phyloP scores from a whole-genome alignment of 2,113 vertebrate species.

The Cryptomyrus ogoouensis region DNA sequence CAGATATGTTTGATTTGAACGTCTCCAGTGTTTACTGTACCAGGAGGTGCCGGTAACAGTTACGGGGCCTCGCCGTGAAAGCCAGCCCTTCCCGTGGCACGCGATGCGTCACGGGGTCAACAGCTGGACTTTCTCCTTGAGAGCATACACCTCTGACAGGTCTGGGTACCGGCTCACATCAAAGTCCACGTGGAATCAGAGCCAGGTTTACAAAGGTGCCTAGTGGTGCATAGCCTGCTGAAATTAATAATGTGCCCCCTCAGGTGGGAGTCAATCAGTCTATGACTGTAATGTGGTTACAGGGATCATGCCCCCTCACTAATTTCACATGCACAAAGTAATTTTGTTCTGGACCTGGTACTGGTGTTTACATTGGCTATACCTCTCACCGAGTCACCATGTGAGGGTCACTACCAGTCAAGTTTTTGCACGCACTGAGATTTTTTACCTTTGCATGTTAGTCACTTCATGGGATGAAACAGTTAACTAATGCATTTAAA shows the following conservation, averaged over 20 bases:
- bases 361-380: background rate
- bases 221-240: background rate
- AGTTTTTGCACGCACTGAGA: too few relatives aligned
- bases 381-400: background rate
- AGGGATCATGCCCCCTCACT: background rate
- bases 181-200: background rate
- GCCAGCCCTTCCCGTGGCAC: background rate
- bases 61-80: background rate
- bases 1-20: background rate
- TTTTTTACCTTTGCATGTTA: too few relatives aligned
- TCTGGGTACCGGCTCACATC: background rate
- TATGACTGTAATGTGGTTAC: background rate
- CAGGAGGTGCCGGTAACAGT: background rate
- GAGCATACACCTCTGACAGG: background rate
- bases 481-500: too few relatives aligned
- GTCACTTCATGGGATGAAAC: too few relatives aligned
- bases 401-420: too few relatives aligned
- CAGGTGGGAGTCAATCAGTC: background rate
- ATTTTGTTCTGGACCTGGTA: background rate
- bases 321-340: background rate
- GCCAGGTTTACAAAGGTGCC: background rate
- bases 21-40: background rate
- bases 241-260: background rate
- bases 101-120: background rate
- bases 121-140: background rate